Conservation (phyloP, 2,888 invertebrate species). For the Epinotia brunnichana region DNA sequence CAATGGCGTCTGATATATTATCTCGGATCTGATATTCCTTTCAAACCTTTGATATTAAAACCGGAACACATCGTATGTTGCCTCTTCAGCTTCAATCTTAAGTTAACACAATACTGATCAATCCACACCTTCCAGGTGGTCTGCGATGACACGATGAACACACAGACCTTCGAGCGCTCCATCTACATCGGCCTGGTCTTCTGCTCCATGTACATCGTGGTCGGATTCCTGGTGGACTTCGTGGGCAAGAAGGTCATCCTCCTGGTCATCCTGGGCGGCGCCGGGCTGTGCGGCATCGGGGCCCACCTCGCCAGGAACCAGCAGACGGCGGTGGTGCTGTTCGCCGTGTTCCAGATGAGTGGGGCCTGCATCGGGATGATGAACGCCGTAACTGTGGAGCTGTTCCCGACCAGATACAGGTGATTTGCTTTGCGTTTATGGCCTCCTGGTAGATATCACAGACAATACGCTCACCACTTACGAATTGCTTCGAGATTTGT, state of each 20-base stretch:
- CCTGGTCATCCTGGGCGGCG: constrained; percentile 75
- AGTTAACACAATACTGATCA: not conserved
- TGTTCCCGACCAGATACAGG: constrained; percentile 84
- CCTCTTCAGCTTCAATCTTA: not conserved
- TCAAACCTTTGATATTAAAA: too few species aligned
- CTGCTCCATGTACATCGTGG: constrained; percentile 85
- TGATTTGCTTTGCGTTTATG: constrained; percentile 42
- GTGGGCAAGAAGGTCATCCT: constrained; percentile 83
- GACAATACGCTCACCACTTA: too few species aligned
- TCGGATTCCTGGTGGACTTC: constrained; percentile 84
- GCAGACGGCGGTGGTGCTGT: constrained; percentile 83
- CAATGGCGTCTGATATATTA: too few species aligned
- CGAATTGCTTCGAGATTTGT: too few species aligned
- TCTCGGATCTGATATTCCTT: too few species aligned
- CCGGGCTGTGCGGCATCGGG: constrained; percentile 83
- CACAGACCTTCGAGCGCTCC: constrained; percentile 86
- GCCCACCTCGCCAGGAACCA: constrained; percentile 85
- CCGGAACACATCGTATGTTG: not conserved
- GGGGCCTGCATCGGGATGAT: constrained; percentile 84
- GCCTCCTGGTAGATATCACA: too few species aligned
- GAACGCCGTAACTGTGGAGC: constrained; percentile 83
- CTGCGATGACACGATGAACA: constrained; percentile 84
- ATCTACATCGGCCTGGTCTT: constrained; percentile 87
- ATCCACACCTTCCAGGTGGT: constrained; percentile 50
- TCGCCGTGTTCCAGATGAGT: constrained; percentile 81